Conservation (phyloP, 2,888 invertebrate species). For the Marasmarcha lunaedactyla region DNA sequence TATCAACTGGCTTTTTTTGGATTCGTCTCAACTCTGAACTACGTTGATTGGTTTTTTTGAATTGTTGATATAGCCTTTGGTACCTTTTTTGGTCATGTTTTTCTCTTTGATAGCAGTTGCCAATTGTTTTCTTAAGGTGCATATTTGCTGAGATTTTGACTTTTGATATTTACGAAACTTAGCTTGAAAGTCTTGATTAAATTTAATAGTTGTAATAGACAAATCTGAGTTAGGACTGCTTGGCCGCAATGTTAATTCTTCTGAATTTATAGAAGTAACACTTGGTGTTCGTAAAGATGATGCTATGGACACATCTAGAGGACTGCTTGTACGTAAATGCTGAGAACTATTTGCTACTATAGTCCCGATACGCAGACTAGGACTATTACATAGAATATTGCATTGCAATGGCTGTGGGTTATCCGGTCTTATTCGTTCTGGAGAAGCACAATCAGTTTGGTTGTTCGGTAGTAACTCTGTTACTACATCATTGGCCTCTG, state of each 20-base stretch:
- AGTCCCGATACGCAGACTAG: conserved; percentile 1
- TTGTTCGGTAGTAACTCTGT: conserved; percentile 1
- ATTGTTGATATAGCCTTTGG: conserved; percentile 2
- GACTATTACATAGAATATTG: conserved; percentile 4
- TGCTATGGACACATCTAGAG: conserved; percentile 4
- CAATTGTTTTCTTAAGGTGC: conserved; percentile 4
- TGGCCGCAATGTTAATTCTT: conserved; percentile 4
- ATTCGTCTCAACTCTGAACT: conserved; percentile 2
- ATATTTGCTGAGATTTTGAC: conserved; percentile 4
- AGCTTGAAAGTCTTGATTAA: conserved; percentile 2
- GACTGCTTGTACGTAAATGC: conserved; percentile 5
- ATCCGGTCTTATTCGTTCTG: conserved; percentile 5
- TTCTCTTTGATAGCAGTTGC: conserved; percentile 5
- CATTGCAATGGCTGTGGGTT: conserved; percentile 3
- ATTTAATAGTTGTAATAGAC: background rate
- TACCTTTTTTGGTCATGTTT: conserved; percentile 4
- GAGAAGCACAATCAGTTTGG: background rate
- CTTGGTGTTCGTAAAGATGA: conserved; percentile 5
- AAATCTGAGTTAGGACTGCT: conserved; percentile 4
- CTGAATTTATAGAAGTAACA: conserved; percentile 4
- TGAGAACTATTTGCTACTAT: conserved; percentile 6
- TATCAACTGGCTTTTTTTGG: conserved; percentile 1
- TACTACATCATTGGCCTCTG: background rate
- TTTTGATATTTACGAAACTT: conserved; percentile 5
- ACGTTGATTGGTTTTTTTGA: conserved; percentile 2